These are phyloP conservation scores for Callopanchax toddi DNA, from an alignment of 2,113 vertebrate species.

Conservation along the genomic window DNA sequence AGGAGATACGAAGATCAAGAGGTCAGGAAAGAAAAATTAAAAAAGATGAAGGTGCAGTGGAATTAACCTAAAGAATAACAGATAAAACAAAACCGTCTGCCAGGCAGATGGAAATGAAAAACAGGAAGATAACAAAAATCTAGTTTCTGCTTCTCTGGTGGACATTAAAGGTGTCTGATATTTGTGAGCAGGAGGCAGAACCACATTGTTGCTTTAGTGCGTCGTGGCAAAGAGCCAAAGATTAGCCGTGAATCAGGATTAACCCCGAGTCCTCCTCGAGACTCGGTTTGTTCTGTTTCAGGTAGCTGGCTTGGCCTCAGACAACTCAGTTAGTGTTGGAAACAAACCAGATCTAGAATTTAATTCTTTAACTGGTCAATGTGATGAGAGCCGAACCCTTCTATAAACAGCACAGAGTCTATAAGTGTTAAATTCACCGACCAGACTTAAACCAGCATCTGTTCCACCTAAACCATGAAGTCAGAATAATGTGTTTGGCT, in stretches of 20 bases:
- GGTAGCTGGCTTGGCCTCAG: not conserved
- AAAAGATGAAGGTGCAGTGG: not conserved
- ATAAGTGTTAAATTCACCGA: constrained; percentile 16
- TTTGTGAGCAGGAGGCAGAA: constrained; percentile 4
- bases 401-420: constrained; percentile 19
- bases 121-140: not conserved
- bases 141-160: constrained; percentile 28
- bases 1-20: constrained; percentile 2
- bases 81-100: not conserved
- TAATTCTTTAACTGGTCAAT: constrained; percentile 41
- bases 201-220: constrained; percentile 16
- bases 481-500: constrained; percentile 46
- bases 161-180: constrained; percentile 10
- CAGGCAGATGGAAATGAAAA: not conserved
- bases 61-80: not conserved
- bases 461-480: constrained; percentile 50
- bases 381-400: constrained; percentile 27
- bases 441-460: constrained; percentile 42
- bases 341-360: no score
- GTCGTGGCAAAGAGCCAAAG: constrained; percentile 51
- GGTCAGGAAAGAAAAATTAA: constrained; percentile 21
- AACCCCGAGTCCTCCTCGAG: constrained; percentile 60
- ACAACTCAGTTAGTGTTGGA: not conserved
- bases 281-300: constrained; percentile 31
- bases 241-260: constrained; percentile 69